These are phyloP conservation scores for Ostrea edulis DNA, from an alignment of 1,140 invertebrate species.

Conservation along the genomic window DNA sequence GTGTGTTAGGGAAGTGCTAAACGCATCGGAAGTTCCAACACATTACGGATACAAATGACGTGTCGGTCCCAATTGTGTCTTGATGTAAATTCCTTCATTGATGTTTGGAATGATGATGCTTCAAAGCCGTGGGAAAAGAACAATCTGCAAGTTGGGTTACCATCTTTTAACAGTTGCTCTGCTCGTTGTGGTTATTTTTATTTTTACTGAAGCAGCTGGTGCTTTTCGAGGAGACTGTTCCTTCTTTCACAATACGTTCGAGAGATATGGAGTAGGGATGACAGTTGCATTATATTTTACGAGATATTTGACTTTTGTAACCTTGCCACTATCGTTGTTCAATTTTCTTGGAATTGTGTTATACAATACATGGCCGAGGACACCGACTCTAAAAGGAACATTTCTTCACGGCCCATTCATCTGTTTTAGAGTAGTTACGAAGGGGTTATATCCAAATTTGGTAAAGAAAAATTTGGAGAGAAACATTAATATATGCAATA, in stretches of 20 bases:
- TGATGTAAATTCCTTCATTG: no score
- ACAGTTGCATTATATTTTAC: slow-evolving; percentile 65
- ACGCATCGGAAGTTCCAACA: no score
- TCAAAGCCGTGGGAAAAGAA: background rate
- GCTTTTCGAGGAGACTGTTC: background rate
- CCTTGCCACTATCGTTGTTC: slow-evolving; percentile 64
- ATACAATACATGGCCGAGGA: slow-evolving; percentile 97
- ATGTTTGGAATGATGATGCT: background rate
- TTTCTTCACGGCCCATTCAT: slow-evolving; percentile 96
- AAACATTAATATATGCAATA: slow-evolving; percentile 93
- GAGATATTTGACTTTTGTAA: slow-evolving; percentile 65
- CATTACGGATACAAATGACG: no score
- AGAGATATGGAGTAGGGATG: slow-evolving; percentile 58
- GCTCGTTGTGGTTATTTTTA: background rate
- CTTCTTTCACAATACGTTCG: slow-evolving; percentile 47
- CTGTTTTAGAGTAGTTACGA: slow-evolving; percentile 96
- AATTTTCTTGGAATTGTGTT: slow-evolving; percentile 83
- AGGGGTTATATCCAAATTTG: slow-evolving; percentile 95
- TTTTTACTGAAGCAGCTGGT: background rate
- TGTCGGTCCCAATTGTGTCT: no score
- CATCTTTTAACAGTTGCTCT: background rate
- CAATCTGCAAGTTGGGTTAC: background rate
- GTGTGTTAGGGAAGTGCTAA: no score
- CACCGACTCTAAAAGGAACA: slow-evolving; percentile 93
- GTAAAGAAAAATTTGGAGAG: slow-evolving; percentile 91